phyloP scores from a whole-genome alignment of 2,888 invertebrate species.

The Panopea generosa region DNA sequence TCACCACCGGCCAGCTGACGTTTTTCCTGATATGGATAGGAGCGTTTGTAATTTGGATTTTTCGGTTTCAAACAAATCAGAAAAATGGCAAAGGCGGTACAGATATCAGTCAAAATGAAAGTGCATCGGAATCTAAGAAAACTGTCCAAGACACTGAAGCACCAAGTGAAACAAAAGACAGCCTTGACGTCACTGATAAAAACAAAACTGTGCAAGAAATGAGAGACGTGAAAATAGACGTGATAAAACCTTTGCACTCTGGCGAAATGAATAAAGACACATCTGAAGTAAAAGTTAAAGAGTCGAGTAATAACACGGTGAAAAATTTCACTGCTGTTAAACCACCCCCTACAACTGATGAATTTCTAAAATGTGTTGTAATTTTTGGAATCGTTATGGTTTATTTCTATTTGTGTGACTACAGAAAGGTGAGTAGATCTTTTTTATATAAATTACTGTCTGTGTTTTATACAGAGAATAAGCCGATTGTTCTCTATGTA shows the following conservation, averaged over 20 bases:
- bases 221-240: background rate
- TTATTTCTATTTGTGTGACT: conserved; percentile 74
- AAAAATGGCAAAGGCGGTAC: background rate
- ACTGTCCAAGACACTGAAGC: background rate
- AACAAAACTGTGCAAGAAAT: background rate
- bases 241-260: background rate
- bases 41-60: conserved; percentile 41
- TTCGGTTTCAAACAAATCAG: conserved; percentile 3
- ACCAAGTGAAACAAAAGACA: background rate
- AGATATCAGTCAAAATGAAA: background rate
- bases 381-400: conserved; percentile 71
- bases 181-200: background rate
- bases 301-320: background rate
- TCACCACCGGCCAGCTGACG: conserved; percentile 61
- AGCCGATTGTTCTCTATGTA: too few relatives aligned
- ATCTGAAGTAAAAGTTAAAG: background rate
- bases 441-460: too few relatives aligned
- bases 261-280: too few relatives aligned
- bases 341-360: conserved; percentile 58
- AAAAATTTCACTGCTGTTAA: conserved; percentile 10
- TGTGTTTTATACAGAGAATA: too few relatives aligned
- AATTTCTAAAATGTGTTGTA: conserved; percentile 57
- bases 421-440: conserved; percentile 70
- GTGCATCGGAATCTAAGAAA: background rate
- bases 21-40: conserved; percentile 52